phyloP scores from a whole-genome alignment of 2,113 vertebrate species.

The Chloroceryle aenea region DNA sequence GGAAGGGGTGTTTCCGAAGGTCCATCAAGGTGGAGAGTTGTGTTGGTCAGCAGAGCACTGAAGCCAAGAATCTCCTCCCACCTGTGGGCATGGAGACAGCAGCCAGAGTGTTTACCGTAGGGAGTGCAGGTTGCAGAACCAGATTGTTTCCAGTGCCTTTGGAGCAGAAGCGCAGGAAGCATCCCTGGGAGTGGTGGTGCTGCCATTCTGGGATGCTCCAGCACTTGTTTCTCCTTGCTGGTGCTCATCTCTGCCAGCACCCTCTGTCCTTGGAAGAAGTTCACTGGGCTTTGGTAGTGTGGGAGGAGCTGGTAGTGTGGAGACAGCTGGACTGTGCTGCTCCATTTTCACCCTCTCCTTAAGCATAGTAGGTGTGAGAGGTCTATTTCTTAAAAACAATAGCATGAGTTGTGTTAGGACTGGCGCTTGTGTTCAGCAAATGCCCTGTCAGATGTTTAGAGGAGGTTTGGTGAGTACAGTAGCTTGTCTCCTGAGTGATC shows the following conservation, averaged over 20 bases:
- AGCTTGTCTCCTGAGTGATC: not conserved
- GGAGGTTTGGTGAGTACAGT: not conserved
- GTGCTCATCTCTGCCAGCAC: not conserved
- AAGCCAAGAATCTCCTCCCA: not conserved
- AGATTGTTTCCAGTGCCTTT: not conserved
- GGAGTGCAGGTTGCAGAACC: not conserved
- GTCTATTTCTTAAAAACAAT: not conserved
- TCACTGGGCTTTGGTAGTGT: no score
- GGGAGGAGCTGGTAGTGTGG: not conserved
- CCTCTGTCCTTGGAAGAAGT: not conserved
- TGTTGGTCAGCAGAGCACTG: not conserved
- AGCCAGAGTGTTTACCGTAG: not conserved
- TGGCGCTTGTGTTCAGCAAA: not conserved
- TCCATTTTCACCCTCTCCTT: not conserved
- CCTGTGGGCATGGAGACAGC: not conserved
- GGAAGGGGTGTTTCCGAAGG: not conserved
- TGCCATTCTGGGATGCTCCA: fast-evolving
- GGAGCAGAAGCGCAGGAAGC: not conserved
- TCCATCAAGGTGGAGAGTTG: not conserved
- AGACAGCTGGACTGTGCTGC: not conserved
- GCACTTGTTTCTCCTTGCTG: not conserved
- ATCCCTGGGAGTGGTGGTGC: fast-evolving
- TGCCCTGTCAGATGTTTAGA: not conserved
- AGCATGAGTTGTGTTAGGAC: fast-evolving
- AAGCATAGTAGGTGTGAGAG: fast-evolving